phyloP scores from a whole-genome alignment of 2,888 invertebrate species.

The Brassicogethes aeneus region DNA sequence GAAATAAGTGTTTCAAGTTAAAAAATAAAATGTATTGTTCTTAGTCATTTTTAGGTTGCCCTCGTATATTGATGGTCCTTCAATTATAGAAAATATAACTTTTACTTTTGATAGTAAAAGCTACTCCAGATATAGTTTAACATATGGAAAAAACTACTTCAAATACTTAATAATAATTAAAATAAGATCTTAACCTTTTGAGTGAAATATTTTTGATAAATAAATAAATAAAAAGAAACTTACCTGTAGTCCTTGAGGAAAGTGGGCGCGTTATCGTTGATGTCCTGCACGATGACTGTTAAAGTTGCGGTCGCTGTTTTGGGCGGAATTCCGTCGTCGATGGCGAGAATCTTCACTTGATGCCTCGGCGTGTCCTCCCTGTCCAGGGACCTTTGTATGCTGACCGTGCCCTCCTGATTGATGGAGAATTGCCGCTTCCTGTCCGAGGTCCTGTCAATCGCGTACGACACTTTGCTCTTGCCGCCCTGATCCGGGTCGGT shows the following conservation, averaged over 20 bases:
- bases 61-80: too few species aligned
- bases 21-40: too few species aligned
- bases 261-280: constrained; percentile 90
- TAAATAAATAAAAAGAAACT: too few species aligned
- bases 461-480: constrained; percentile 83
- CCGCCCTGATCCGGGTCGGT: constrained; percentile 94
- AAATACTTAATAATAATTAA: too few species aligned
- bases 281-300: constrained; percentile 90
- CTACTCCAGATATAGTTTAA: too few species aligned
- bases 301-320: constrained; percentile 90
- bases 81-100: too few species aligned
- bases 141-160: too few species aligned
- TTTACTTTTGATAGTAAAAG: too few species aligned
- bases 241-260: constrained; percentile 67
- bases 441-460: constrained; percentile 87
- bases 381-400: constrained; percentile 86
- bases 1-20: too few species aligned
- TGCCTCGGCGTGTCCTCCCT: constrained; percentile 92
- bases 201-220: too few species aligned
- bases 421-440: constrained; percentile 90
- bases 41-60: too few species aligned
- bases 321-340: constrained; percentile 88
- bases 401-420: constrained; percentile 90
- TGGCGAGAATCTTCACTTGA: constrained; percentile 92
- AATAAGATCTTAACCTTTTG: too few species aligned